A percentile compares a stretch with the other conserved stretches of the same genome.
These are phyloP conservation scores for Hipparchia sbordonii DNA, from an alignment of 2,888 invertebrate species.

Conservation along the genomic window DNA sequence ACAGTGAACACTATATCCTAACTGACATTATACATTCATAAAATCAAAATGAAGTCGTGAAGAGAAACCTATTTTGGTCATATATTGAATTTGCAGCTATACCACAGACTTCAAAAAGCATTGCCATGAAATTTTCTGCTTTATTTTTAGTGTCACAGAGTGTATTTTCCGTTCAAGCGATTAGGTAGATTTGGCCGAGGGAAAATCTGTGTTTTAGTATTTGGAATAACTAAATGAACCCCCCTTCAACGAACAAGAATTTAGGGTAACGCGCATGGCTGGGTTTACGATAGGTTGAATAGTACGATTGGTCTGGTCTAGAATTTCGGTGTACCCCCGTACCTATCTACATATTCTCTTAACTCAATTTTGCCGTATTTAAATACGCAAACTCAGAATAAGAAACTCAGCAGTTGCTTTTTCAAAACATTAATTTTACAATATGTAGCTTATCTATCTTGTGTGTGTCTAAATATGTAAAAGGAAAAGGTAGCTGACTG, in stretches of 20 bases:
- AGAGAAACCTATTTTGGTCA: slow-evolving; percentile 42
- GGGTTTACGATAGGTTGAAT: slow-evolving; percentile 5
- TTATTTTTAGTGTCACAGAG: not conserved
- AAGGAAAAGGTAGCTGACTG: too few relatives aligned
- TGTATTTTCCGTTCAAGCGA: slow-evolving; percentile 12
- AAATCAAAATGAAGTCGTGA: slow-evolving; percentile 43
- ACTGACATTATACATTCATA: slow-evolving; percentile 42
- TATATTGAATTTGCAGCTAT: slow-evolving; percentile 50
- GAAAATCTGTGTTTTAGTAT: slow-evolving; percentile 34
- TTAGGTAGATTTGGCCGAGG: slow-evolving; percentile 10
- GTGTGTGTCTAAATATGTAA: too few relatives aligned
- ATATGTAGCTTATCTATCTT: too few relatives aligned
- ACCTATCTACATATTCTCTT: not conserved
- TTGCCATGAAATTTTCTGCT: slow-evolving; percentile 11
- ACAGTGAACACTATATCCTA: slow-evolving; percentile 31
- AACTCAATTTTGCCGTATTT: not conserved
- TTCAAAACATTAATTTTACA: too few relatives aligned
- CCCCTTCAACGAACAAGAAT: not conserved
- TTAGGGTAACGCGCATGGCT: slow-evolving; percentile 10
- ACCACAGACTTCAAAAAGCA: slow-evolving; percentile 38
- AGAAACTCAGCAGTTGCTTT: too few relatives aligned
- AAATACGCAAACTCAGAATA: not conserved
- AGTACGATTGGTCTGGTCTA: not conserved
- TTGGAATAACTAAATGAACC: slow-evolving; percentile 30
- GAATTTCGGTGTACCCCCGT: not conserved